Conservation (phyloP, 2,113 vertebrate species). For the Nematolebias whitei region DNA sequence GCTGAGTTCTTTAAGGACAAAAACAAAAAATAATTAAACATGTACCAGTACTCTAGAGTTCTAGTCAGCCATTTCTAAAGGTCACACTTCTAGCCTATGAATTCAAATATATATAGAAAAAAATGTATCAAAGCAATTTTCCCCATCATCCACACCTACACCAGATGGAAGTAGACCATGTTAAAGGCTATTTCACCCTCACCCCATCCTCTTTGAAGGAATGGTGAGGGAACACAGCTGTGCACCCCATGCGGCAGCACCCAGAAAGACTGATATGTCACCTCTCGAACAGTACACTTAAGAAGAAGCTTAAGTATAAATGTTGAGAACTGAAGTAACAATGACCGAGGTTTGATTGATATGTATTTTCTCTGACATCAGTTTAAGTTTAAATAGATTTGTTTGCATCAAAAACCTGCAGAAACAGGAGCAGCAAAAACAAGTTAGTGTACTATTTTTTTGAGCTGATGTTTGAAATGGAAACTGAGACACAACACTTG, state of each 20-base stretch:
- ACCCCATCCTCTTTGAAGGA: conserved; percentile 21
- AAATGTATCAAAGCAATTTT: conserved; percentile 78
- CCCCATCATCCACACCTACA: conserved; percentile 41
- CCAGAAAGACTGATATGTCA: conserved; percentile 26
- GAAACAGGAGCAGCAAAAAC: conserved; percentile 4
- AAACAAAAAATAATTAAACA: conserved; percentile 66
- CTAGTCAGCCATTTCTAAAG: conserved; percentile 77
- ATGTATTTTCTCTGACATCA: background rate
- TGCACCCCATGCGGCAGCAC: conserved; percentile 12
- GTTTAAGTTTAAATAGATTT: conserved; percentile 11
- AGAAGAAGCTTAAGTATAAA: conserved; percentile 17
- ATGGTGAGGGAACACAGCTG: conserved; percentile 11
- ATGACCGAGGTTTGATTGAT: conserved; percentile 9
- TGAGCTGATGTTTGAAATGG: conserved; percentile 5
- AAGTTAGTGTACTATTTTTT: background rate
- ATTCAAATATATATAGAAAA: conserved; percentile 73
- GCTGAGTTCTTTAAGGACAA: conserved; percentile 57
- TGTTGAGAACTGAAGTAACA: conserved; percentile 37
- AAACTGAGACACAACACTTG: background rate
- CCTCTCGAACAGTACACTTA: conserved; percentile 7
- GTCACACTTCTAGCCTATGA: conserved; percentile 74
- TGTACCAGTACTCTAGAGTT: conserved; percentile 62
- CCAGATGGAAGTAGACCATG: conserved; percentile 46
- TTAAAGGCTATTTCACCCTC: conserved; percentile 42
- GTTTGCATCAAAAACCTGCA: conserved; percentile 3